phyloP scores from a whole-genome alignment of 1,140 invertebrate species.

The Pseudoatta argentina region DNA sequence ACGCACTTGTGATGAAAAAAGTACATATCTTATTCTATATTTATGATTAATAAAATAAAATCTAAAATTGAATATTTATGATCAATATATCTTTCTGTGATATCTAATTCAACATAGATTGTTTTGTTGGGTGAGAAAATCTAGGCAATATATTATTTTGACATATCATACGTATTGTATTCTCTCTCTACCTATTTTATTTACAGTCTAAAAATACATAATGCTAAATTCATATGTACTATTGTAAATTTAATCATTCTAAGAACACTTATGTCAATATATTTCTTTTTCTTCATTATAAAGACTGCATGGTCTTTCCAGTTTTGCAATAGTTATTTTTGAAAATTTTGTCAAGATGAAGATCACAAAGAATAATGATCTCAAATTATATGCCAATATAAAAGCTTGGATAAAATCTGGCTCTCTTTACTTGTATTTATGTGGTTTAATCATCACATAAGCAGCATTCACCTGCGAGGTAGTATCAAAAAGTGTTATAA shows the following conservation, averaged over 20 bases:
- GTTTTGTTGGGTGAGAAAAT: slow-evolving; percentile 70
- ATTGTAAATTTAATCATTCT: slow-evolving; percentile 68
- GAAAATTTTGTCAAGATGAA: slow-evolving; percentile 64
- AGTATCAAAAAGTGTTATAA: slow-evolving; percentile 64
- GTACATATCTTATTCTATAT: slow-evolving; percentile 36
- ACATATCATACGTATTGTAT: slow-evolving; percentile 71
- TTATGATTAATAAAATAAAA: slow-evolving; percentile 36
- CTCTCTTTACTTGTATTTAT: slow-evolving; percentile 39
- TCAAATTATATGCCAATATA: slow-evolving; percentile 50
- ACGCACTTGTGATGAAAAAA: slow-evolving; percentile 33
- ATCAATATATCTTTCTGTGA: neutral
- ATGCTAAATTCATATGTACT: slow-evolving; percentile 67
- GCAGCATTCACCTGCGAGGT: slow-evolving; percentile 64
- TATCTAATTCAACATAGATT: slow-evolving; percentile 39
- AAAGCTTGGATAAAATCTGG: slow-evolving; percentile 39
- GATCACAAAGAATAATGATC: slow-evolving; percentile 59
- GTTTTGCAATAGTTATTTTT: slow-evolving; percentile 59
- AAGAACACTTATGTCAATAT: slow-evolving; percentile 73
- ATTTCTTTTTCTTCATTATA: slow-evolving; percentile 54
- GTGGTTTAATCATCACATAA: slow-evolving; percentile 56
- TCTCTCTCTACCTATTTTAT: slow-evolving; percentile 78
- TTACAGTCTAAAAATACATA: slow-evolving; percentile 81
- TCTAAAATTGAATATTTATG: slow-evolving; percentile 24
- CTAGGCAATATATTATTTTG: slow-evolving; percentile 67
- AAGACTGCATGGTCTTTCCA: slow-evolving; percentile 56